phyloP scores from a whole-genome alignment of 1,140 invertebrate genomes.

The Teleogryllus occipitalis region DNA sequence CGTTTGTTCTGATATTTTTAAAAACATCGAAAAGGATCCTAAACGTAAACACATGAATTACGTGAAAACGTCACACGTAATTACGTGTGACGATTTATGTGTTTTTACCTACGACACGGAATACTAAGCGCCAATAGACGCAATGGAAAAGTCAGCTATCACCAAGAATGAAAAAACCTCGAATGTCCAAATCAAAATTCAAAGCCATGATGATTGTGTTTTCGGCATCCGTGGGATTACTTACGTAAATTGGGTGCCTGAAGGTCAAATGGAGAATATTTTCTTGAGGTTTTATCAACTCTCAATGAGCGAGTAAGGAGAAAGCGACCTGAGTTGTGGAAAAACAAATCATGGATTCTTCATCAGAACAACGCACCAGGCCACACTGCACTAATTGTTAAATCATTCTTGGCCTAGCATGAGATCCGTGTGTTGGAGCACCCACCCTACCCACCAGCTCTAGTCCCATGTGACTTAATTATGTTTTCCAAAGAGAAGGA shows the following conservation, averaged over 20 bases:
- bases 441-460: conserved; percentile 26
- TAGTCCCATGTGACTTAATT: conserved; percentile 26
- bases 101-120: conserved; percentile 25
- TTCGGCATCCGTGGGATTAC: conserved; percentile 2
- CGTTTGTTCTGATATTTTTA: no score
- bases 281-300: conserved; percentile 28
- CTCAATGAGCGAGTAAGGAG: conserved; percentile 23
- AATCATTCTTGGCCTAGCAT: conserved; percentile 26
- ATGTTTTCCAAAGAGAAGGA: not conserved
- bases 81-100: no score
- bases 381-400: conserved; percentile 22
- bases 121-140: conserved; percentile 27
- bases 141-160: conserved; percentile 25
- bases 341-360: conserved; percentile 20
- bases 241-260: not conserved
- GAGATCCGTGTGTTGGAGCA: conserved; percentile 25
- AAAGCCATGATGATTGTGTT: not conserved
- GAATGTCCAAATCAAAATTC: conserved; percentile 18
- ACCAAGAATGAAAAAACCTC: conserved; percentile 25
- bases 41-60: no score
- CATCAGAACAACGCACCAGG: conserved; percentile 22
- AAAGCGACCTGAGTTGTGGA: conserved; percentile 22
- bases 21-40: no score
- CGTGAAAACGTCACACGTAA: no score
- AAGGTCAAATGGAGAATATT: conserved; percentile 14